phyloP scores from a whole-genome alignment of 2,888 invertebrate species.

The Beris morrisii region DNA sequence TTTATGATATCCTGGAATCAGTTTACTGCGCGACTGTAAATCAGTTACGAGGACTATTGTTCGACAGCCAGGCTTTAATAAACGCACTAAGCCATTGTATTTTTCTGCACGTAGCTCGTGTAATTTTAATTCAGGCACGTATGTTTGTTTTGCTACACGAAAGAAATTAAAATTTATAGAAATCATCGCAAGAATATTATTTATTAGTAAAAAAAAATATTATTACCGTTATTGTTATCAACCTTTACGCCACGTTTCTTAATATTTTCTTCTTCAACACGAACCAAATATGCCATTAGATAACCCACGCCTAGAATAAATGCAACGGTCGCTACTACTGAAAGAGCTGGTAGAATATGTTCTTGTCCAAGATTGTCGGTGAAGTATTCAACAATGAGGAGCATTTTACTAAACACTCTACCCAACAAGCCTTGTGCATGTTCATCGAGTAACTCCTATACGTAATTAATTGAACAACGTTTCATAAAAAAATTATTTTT shows the following conservation, averaged over 20 bases:
- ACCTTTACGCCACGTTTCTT: conserved; percentile 50
- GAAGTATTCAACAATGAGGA: conserved; percentile 70
- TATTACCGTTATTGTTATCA: conserved; percentile 44
- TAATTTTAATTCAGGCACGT: conserved; percentile 69
- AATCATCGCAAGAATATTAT: neutral
- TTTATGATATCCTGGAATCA: conserved; percentile 89
- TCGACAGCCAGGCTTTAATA: conserved; percentile 92
- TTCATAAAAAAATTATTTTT: neutral
- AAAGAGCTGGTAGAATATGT: conserved; percentile 76
- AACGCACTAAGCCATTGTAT: conserved; percentile 89
- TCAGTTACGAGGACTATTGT: conserved; percentile 91
- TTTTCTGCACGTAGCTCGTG: conserved; percentile 94
- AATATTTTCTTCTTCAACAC: conserved; percentile 53
- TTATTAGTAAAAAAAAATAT: too few species aligned
- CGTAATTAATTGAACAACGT: neutral
- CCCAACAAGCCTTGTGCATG: conserved; percentile 73
- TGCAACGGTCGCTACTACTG: conserved; percentile 74
- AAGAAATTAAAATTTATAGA: neutral
- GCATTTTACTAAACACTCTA: conserved; percentile 66
- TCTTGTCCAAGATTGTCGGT: conserved; percentile 74
- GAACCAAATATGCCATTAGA: conserved; percentile 80
- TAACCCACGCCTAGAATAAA: conserved; percentile 80
- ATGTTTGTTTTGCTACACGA: conserved; percentile 31
- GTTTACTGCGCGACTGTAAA: conserved; percentile 79
- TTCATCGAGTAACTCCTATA: conserved; percentile 75